Evolutionary conservation across 2,888 invertebrate genomes (phyloP).

Genomic region (Acleris laterana): DNA sequence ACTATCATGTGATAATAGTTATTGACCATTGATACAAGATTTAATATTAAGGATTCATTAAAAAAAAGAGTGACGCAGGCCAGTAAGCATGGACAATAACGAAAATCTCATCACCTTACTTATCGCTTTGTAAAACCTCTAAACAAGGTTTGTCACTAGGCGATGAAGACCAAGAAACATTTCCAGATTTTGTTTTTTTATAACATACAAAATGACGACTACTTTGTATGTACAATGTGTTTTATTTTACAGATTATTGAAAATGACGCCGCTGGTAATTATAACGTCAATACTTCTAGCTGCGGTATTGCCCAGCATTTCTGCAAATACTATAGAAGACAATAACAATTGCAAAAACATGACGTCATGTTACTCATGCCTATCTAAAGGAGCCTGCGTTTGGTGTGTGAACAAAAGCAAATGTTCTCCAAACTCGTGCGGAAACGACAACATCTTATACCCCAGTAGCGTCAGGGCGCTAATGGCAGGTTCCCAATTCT

Average conservation of each 20-base stretch:
- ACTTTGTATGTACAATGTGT: not conserved
- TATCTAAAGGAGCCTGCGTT: slow-evolving; percentile 57
- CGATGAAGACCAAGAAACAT: too few species aligned
- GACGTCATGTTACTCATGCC: slow-evolving; percentile 60
- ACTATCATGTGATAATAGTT: too few species aligned
- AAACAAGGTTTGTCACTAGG: too few species aligned
- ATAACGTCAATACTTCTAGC: slow-evolving; percentile 9
- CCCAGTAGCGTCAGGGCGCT: slow-evolving; percentile 58
- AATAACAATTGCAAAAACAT: slow-evolving; percentile 48
- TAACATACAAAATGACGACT: not conserved
- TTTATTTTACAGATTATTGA: slow-evolving; percentile 11
- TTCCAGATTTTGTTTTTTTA: too few species aligned
- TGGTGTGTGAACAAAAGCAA: slow-evolving; percentile 73
- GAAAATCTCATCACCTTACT: too few species aligned
- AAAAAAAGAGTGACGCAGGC: too few species aligned
- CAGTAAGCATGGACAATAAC: too few species aligned
- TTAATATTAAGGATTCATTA: too few species aligned
- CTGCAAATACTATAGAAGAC: not conserved
- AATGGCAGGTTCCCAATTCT: slow-evolving; percentile 66
- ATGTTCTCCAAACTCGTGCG: slow-evolving; percentile 67
- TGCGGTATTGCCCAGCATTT: not conserved
- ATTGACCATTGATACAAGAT: too few species aligned
- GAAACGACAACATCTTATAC: slow-evolving; percentile 71
- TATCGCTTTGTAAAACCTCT: too few species aligned
- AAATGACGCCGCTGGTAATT: not conserved